These are phyloP conservation scores for Parascotia fuliginaria DNA, from an alignment of 2,888 invertebrate species.

Conservation along the genomic window DNA sequence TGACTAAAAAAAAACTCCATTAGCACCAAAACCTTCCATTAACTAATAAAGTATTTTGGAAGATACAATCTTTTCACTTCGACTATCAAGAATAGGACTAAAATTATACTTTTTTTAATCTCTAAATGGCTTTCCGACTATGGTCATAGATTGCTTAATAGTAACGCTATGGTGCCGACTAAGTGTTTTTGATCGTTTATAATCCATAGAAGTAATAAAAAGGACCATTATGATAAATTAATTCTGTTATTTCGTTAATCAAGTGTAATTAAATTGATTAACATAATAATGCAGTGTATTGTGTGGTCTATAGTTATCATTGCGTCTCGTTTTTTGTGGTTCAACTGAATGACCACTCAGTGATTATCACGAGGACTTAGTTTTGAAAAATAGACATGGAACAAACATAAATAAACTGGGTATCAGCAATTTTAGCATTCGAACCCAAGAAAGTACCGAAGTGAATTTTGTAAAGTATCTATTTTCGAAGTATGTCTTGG, in stretches of 20 bases:
- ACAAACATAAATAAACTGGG: no score
- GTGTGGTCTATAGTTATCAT: no score
- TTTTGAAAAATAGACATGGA: no score
- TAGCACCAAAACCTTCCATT: conserved; percentile 9
- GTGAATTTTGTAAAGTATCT: no score
- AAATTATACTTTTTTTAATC: background rate
- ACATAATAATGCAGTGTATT: background rate
- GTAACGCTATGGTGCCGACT: conserved; percentile 6
- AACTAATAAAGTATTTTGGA: conserved; percentile 3
- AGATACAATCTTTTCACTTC: conserved; percentile 6
- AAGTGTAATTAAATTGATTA: background rate
- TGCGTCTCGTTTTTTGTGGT: no score
- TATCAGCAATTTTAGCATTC: no score
- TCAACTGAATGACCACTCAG: no score
- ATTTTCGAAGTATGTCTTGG: no score
- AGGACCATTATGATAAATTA: conserved; percentile 4
- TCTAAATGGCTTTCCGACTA: conserved; percentile 11
- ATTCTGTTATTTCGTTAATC: conserved; percentile 3
- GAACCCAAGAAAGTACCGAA: no score
- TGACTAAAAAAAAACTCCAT: background rate
- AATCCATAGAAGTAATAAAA: conserved; percentile 2
- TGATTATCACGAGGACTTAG: no score
- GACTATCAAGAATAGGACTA: conserved; percentile 5
- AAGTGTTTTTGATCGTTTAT: conserved; percentile 11
- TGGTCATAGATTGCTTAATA: background rate